Evolutionary conservation across 1,140 invertebrate species (phyloP).

Genomic region (Tribolium madens): DNA sequence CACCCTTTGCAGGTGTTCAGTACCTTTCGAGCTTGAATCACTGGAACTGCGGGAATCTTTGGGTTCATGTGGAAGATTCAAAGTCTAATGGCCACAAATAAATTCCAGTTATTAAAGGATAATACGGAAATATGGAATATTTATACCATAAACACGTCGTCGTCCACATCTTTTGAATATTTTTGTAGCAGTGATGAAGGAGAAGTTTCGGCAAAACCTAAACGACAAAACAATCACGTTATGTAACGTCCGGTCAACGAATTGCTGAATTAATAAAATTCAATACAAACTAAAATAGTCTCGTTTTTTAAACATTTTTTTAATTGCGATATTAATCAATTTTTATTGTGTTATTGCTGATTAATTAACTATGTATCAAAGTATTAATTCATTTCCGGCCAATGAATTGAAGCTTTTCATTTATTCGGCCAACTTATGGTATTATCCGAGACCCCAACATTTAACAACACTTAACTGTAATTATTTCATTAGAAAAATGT

Average conservation of each 20-base stretch:
- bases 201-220: constrained; percentile 66
- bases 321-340: constrained; percentile 1
- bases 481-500: constrained; percentile 13
- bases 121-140: background rate
- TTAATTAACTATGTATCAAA: constrained; percentile 1
- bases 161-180: constrained; percentile 77
- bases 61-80: constrained; percentile 83
- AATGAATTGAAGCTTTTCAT: background rate
- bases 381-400: background rate
- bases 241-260: background rate
- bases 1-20: constrained; percentile 62
- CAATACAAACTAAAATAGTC: background rate
- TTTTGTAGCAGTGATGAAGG: constrained; percentile 66
- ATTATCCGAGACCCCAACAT: background rate
- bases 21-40: constrained; percentile 69
- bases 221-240: constrained; percentile 41
- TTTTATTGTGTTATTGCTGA: background rate
- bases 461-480: constrained; percentile 15
- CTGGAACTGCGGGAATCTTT: constrained; percentile 74
- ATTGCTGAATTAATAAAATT: background rate
- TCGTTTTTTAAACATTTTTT: background rate
- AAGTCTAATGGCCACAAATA: constrained; percentile 69
- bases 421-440: background rate
- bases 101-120: constrained; percentile 8
- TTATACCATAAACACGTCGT: constrained; percentile 86